Evolutionary conservation across 2,797 vertebrate genomes (phyloP), one percentile per base, ranked within the genome.

Genomic region (Urophycis tenuis): DNA sequence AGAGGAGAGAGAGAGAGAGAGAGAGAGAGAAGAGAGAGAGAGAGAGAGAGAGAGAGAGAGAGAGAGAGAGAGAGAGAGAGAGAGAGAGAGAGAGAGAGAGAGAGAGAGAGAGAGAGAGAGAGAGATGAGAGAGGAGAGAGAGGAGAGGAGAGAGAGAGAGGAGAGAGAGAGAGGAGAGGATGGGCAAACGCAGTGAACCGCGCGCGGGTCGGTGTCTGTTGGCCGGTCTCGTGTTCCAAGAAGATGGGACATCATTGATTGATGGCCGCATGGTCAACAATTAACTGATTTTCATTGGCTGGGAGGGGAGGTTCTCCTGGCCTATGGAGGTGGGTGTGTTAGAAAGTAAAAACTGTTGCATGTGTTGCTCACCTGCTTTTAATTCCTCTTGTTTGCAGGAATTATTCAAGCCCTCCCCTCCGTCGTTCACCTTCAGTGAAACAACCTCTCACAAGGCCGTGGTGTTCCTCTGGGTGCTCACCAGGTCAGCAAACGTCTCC

Each of bases 401-500:
- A 0, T 96, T 94, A 83, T 95, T 95, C 82, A 95, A 97, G 93
- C 97, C 95, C 0, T 94, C 95, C 2, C 90, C 94, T 0, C 95
- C 95, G 0, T 83, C 84, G 25, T 95, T 92, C 84, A 92, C 93
- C 79, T 93, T 93, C 81, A 91, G 79, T 60, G 95, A 97, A 87
- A 92, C 90, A 83, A 88, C 94, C 29, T 94, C 94, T 81, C 95
- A 99, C 85, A 99, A 99, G 92, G 91, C 95, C 2, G 85, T 99
- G 77, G 94, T 99, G 87, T 99, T 97, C 90, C 93, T 99, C 82
- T 99, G 97, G 97, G 96, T 98, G 31, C 92, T 99, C 75, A 98
- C 96, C 90, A 99, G 97, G 97, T 99, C 86, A 87, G 80, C 3
- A 25, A 1, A 19, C n/a, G 31, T 29, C 30, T 72, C 39, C 34